phyloP scores from a whole-genome alignment of 2,113 vertebrate genomes.

The Panthera uncia region DNA sequence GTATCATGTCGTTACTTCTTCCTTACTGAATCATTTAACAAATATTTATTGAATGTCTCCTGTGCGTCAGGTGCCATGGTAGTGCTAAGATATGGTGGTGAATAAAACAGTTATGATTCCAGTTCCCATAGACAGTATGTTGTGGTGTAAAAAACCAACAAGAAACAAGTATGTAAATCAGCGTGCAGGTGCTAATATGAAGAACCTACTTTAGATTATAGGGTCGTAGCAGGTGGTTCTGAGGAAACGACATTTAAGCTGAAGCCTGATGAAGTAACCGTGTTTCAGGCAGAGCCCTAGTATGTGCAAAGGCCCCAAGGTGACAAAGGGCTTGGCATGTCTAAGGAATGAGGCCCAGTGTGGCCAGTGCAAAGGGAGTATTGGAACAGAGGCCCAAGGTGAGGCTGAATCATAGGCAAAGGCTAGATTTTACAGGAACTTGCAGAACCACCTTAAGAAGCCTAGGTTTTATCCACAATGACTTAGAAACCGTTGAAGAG shows the following conservation, averaged over 20 bases:
- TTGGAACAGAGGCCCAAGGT: background rate
- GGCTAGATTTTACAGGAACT: background rate
- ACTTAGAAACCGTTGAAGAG: background rate
- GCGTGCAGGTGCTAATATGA: background rate
- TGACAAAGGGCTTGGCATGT: background rate
- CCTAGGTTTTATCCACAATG: background rate
- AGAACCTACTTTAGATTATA: slow-evolving; percentile 1
- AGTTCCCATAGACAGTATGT: background rate
- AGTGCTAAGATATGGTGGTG: background rate
- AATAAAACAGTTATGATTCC: background rate
- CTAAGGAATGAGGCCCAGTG: background rate
- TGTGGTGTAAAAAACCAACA: background rate
- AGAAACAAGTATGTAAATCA: background rate
- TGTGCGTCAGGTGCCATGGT: background rate
- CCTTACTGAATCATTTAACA: background rate
- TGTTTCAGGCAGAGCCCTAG: background rate
- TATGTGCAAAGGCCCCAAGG: background rate
- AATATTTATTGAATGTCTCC: background rate
- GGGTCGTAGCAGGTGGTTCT: background rate
- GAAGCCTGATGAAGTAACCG: background rate
- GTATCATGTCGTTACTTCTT: background rate
- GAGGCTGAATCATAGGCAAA: background rate
- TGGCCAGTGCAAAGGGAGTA: background rate
- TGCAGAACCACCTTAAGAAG: background rate
- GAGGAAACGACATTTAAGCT: slow-evolving; percentile 14